phyloP scores from a whole-genome alignment of 2,888 invertebrate genomes.

The Nephrotoma flavescens region DNA sequence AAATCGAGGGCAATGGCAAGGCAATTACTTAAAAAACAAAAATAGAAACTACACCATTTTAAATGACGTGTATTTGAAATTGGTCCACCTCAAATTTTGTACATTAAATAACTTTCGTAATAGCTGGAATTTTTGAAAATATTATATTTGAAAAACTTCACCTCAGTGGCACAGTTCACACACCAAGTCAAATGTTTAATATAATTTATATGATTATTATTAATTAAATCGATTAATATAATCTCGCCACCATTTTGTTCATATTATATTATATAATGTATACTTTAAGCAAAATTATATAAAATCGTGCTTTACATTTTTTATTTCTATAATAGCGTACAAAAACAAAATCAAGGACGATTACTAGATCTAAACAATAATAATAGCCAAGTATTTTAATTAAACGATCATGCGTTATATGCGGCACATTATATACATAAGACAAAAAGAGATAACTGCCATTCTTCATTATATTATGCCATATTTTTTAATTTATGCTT shows the following conservation, averaged over 20 bases:
- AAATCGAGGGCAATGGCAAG: neutral
- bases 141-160: neutral
- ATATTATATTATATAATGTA: neutral
- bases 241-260: neutral
- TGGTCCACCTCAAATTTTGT: neutral
- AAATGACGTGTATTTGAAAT: neutral
- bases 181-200: neutral
- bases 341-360: neutral
- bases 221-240: neutral
- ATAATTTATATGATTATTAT: neutral
- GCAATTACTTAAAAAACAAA: neutral
- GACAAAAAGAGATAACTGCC: neutral
- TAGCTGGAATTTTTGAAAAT: neutral
- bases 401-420: neutral
- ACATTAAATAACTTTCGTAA: neutral
- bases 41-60: neutral
- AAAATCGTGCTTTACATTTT: neutral
- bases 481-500: neutral
- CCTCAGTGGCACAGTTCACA: neutral
- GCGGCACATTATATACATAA: neutral
- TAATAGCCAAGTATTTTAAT: neutral
- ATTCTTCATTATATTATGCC: neutral
- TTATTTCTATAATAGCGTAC: too few species aligned
- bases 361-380: neutral
- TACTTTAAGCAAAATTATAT: neutral